Conservation (phyloP, 2,888 invertebrate genomes). For the Aphidoletes aphidimyza region DNA sequence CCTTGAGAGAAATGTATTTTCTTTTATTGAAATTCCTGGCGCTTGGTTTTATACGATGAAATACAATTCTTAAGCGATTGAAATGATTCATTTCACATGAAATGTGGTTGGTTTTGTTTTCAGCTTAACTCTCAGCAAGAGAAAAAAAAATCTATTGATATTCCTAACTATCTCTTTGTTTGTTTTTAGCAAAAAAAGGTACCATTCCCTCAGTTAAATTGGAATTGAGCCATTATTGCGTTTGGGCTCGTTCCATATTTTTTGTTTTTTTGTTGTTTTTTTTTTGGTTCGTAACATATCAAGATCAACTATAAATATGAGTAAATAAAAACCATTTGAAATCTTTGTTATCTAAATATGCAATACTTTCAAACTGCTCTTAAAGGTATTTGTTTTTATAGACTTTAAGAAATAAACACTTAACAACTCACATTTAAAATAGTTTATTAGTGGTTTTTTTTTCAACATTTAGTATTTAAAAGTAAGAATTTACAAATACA, state of each 20-base stretch:
- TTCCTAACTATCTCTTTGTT: not conserved
- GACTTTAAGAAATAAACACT: not conserved
- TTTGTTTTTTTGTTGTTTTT: not conserved
- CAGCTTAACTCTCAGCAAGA: not conserved
- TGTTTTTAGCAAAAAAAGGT: slow-evolving; percentile 17
- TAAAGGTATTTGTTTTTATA: not conserved
- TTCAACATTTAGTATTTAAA: no score
- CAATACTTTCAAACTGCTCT: no score
- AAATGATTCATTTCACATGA: no score
- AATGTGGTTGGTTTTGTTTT: no score
- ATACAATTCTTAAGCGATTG: no score
- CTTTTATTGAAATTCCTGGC: not conserved
- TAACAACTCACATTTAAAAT: not conserved
- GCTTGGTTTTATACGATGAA: no score
- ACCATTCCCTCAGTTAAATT: slow-evolving; percentile 14
- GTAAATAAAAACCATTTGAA: not conserved
- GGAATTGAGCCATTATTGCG: not conserved
- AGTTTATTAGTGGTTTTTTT: not conserved
- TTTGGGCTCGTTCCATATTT: not conserved
- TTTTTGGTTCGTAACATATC: no score
- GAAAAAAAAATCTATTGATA: not conserved
- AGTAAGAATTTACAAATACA: no score
- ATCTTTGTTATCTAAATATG: no score
- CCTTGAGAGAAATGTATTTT: not conserved
- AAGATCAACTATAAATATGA: not conserved